Percentiles rank a stretch among this genome's conserved stretches.
phyloP scores from a whole-genome alignment of 2,888 invertebrate species.

The Orgyia antiqua region DNA sequence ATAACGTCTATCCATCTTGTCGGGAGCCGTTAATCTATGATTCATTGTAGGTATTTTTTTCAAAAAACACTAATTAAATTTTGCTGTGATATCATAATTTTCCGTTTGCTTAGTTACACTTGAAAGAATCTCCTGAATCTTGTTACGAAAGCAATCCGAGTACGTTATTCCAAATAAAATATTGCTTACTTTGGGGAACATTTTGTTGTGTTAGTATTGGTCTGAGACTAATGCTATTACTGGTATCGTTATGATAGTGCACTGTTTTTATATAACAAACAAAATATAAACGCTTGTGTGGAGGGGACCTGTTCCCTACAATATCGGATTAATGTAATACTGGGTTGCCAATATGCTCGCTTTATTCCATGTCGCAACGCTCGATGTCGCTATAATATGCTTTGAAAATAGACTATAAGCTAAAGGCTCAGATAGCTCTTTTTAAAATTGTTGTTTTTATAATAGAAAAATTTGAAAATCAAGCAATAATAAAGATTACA shows the following conservation, averaged over 20 bases:
- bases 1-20: no score
- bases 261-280: constrained; percentile 76
- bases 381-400: constrained; percentile 57
- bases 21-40: no score
- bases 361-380: constrained; percentile 64
- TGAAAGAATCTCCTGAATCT: no score
- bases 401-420: constrained; percentile 57
- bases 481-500: no score
- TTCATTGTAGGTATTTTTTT: no score
- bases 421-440: constrained; percentile 50
- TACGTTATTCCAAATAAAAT: constrained; percentile 30
- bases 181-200: constrained; percentile 72
- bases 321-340: constrained; percentile 73
- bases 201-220: no score
- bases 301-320: constrained; percentile 66
- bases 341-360: constrained; percentile 67
- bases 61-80: no score
- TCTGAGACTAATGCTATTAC: constrained; percentile 61
- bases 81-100: no score
- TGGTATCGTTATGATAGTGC: constrained; percentile 59
- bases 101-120: no score
- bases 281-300: constrained; percentile 55
- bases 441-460: no score
- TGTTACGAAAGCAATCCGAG: constrained; percentile 34
- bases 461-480: no score